Percentiles rank a stretch among this genome's conserved stretches.
These are phyloP conservation scores for Prorops nasuta DNA, from an alignment of 1,140 invertebrate species.

Conservation along the genomic window DNA sequence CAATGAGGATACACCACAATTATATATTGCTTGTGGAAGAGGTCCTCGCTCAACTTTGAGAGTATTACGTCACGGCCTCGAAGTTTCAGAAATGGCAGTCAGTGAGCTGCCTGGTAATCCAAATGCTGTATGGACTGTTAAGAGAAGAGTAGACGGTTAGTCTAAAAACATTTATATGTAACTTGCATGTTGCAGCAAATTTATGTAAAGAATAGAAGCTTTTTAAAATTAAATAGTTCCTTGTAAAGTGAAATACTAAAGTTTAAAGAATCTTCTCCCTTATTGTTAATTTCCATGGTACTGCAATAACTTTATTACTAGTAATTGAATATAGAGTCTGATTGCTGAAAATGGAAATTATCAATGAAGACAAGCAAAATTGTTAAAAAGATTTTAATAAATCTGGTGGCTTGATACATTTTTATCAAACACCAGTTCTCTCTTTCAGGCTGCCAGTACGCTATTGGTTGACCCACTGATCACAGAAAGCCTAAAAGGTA, in stretches of 20 bases:
- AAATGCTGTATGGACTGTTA: slow-evolving; percentile 99
- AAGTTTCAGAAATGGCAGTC: slow-evolving; percentile 99
- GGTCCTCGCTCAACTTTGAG: slow-evolving; percentile 90
- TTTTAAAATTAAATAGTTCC: slow-evolving; percentile 8
- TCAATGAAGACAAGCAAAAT: slow-evolving; percentile 1
- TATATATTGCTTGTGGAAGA: slow-evolving; percentile 94
- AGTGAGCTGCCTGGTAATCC: slow-evolving; percentile 98
- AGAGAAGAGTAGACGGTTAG: slow-evolving; percentile 91
- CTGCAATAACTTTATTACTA: too few relatives aligned
- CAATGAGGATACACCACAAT: slow-evolving; percentile 98
- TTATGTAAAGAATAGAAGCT: neutral
- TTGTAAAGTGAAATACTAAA: too few relatives aligned
- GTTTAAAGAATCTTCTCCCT: too few relatives aligned
- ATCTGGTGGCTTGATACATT: slow-evolving; percentile 58
- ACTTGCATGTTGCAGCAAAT: slow-evolving; percentile 19
- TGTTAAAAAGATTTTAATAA: slow-evolving; percentile 48
- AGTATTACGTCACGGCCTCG: slow-evolving; percentile 93
- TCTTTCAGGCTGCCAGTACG: slow-evolving; percentile 59
- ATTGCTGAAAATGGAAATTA: too few relatives aligned
- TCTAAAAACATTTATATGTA: slow-evolving; percentile 27
- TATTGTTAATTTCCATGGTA: too few relatives aligned
- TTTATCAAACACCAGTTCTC: slow-evolving; percentile 70
- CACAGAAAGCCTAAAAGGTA: slow-evolving; percentile 49
- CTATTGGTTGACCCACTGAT: slow-evolving; percentile 48
- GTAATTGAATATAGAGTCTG: too few relatives aligned